phyloP scores from a whole-genome alignment of 1,140 invertebrate species.

The Drosophila ficusphila region DNA sequence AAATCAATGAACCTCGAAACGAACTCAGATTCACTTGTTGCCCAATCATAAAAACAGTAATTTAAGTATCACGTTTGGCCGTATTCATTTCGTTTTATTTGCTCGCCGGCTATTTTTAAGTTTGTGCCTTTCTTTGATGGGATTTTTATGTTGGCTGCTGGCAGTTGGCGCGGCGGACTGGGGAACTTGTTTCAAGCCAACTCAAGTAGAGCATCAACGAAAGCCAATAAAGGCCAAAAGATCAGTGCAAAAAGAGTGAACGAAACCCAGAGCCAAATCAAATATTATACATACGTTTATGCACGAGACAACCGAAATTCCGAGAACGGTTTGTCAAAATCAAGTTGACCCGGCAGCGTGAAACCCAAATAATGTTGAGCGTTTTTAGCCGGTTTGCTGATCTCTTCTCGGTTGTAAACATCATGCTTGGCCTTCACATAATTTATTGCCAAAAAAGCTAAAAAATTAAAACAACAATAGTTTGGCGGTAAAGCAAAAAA shows the following conservation, averaged over 20 bases:
- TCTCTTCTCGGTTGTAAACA: constrained; percentile 16
- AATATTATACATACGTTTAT: constrained; percentile 14
- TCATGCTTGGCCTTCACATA: constrained; percentile 45
- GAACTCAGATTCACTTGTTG: constrained; percentile 50
- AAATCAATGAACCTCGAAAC: constrained; percentile 53
- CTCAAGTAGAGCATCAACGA: constrained; percentile 42
- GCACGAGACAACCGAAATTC: constrained; percentile 30
- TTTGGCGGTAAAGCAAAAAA: constrained; percentile 32
- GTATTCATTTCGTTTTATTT: constrained; percentile 55
- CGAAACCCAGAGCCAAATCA: constrained; percentile 2
- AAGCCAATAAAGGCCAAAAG: constrained; percentile 65
- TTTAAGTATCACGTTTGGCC: constrained; percentile 74
- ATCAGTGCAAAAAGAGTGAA: constrained; percentile 30
- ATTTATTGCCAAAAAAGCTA: constrained; percentile 53
- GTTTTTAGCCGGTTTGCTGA: constrained; percentile 29
- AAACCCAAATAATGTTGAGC: constrained; percentile 31
- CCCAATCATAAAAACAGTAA: constrained; percentile 44
- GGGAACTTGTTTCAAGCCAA: constrained; percentile 56
- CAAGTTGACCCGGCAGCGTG: constrained; percentile 12
- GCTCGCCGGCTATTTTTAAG: constrained; percentile 40
- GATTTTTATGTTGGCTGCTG: constrained; percentile 36
- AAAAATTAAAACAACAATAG: constrained; percentile 6
- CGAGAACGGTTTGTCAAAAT: constrained; percentile 44
- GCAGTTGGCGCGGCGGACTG: too few species aligned
- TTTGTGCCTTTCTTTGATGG: constrained; percentile 41